Evolutionary conservation across 2,888 invertebrate species (phyloP).

Genomic region (Sinelater perroti): DNA sequence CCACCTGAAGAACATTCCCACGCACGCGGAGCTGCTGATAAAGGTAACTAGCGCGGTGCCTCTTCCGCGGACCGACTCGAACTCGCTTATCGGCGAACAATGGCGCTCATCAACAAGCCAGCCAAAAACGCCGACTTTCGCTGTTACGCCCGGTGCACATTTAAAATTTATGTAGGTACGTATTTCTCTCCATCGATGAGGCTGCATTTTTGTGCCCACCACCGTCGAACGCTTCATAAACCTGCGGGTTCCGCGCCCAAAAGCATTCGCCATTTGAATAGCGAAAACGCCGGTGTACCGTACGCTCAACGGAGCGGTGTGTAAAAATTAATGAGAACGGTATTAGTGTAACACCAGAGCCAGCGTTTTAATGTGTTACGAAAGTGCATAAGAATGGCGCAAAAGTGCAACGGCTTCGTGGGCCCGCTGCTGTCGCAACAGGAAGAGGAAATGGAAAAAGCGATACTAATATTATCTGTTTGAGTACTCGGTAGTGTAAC

Average conservation of each 20-base stretch:
- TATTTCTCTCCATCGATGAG: constrained; percentile 25
- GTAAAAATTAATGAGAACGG: constrained; percentile 9
- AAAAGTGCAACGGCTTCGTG: not conserved
- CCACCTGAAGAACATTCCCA: constrained; percentile 45
- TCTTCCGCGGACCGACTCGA: no score
- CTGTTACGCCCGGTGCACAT: constrained; percentile 33
- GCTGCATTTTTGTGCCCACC: constrained; percentile 7
- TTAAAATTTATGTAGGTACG: constrained; percentile 29
- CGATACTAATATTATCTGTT: no score
- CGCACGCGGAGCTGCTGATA: constrained; percentile 43
- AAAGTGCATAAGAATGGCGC: no score
- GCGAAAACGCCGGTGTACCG: constrained; percentile 25
- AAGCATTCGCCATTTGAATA: constrained; percentile 20
- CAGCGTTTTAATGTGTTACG: no score
- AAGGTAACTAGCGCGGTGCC: constrained; percentile 36
- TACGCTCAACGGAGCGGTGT: constrained; percentile 3
- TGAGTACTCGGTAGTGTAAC: no score
- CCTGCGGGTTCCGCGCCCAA: not conserved
- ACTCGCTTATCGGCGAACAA: no score
- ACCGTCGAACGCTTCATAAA: constrained; percentile 21
- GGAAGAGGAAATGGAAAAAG: not conserved
- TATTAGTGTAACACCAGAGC: not conserved
- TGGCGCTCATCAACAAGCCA: constrained; percentile 12
- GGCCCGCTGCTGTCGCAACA: not conserved
- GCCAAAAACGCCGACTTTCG: constrained; percentile 31